phyloP scores from a whole-genome alignment of 1,140 invertebrate genomes.

The Platorchestia sp. region DNA sequence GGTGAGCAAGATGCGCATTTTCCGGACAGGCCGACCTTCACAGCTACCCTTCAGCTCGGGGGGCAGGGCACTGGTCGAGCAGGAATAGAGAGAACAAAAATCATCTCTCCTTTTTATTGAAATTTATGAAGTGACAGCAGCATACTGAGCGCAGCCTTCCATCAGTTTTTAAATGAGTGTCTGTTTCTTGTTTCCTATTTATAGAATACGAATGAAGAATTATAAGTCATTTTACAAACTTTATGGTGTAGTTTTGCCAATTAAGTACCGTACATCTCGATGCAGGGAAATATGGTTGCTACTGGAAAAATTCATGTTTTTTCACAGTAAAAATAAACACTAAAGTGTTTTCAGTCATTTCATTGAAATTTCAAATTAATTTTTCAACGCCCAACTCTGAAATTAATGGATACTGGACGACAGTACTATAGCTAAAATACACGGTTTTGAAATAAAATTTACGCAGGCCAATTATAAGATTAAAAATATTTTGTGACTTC shows the following conservation, averaged over 20 bases:
- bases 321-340: background rate
- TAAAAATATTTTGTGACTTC: background rate
- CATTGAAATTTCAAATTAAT: background rate
- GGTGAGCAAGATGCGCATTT: background rate
- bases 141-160: background rate
- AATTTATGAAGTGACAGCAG: background rate
- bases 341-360: background rate
- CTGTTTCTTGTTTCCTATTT: background rate
- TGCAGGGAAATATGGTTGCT: background rate
- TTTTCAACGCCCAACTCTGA: background rate
- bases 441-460: background rate
- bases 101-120: background rate
- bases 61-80: background rate
- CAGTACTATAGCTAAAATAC: background rate
- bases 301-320: background rate
- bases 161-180: background rate
- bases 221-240: background rate
- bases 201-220: background rate
- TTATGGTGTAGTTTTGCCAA: background rate
- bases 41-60: background rate
- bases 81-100: background rate
- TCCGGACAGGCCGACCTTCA: slow-evolving; percentile 3
- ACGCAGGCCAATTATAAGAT: background rate
- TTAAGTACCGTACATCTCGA: background rate
- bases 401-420: background rate